Evolutionary conservation across 2,888 invertebrate species (phyloP), one percentile per base, ranked within the genome.

Genomic region (Parelbella ahira): DNA sequence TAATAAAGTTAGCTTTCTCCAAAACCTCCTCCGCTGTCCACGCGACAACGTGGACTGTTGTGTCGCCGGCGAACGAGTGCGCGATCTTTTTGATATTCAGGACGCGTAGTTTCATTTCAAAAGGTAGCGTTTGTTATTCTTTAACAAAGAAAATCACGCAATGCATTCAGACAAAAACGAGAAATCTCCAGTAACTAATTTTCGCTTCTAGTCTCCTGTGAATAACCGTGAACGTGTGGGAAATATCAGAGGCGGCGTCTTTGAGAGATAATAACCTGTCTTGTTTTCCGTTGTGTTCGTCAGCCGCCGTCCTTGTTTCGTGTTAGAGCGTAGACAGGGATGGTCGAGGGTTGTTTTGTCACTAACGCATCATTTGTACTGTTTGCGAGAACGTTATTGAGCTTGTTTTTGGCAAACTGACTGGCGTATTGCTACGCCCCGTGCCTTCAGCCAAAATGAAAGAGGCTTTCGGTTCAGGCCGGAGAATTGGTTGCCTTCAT

Each of bases 131-230:
- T 75, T 79, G 77, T 78, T 83, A 80, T 82, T 75, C 71, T 64
- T 73, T 72, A 77, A 83, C 84, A 86, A 84, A 82, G 79, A 80
- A 82, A 86, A 86, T 83, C 84, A 80, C 81, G 75, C 75, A 70
- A 73, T 69, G 67, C 76, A 74, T 74, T 79, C 76, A 71, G 64
- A 66, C 61, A 71, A 72, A 81, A 83, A 82, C 81, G 83, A 80
- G 76, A 68, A 79, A 76, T 77, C 72, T 75, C 68, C 78, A 76
- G 79, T 83, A 86, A 86, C 87, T 86, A 87, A 86, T 87, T 87
- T 87, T 86, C 82, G 79, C 70, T 78, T 66, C 65, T 59, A 73
- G 76, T 83, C 87, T 87, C 87, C 54, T 56, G 87, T 68, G 87
- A 71, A 82, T 84, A 80, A 69, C 68, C 68, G 77, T 64, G 79